Percentiles rank a stretch among this genome's conserved stretches.
phyloP scores from a whole-genome alignment of 1,140 invertebrate genomes.

The Capitella teleta region DNA sequence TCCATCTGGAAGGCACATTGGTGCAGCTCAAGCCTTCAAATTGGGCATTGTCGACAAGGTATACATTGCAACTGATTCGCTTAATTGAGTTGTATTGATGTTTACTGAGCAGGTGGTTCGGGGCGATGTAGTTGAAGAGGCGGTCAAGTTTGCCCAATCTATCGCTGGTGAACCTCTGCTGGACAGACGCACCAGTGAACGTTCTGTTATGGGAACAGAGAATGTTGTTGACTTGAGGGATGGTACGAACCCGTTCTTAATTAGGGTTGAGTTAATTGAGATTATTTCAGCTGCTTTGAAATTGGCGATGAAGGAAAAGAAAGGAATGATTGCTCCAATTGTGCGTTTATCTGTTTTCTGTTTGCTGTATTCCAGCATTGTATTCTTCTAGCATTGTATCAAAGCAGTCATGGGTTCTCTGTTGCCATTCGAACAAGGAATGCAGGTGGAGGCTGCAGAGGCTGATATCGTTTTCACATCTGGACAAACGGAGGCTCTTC shows the following conservation, averaged over 20 bases:
- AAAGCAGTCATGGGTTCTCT: conserved; percentile 23
- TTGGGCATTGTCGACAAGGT: conserved; percentile 34
- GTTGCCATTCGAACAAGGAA: conserved; percentile 19
- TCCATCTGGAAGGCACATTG: conserved; percentile 22
- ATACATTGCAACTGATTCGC: too few species aligned
- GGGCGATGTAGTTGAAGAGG: too few species aligned
- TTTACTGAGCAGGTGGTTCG: too few species aligned
- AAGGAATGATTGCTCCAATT: conserved; percentile 27
- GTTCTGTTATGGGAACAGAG: too few species aligned
- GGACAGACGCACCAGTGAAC: too few species aligned
- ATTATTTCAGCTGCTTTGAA: conserved; percentile 20
- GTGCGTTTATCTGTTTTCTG: conserved; percentile 17
- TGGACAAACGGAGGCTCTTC: conserved; percentile 23
- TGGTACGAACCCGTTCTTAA: too few species aligned
- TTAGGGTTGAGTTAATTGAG: too few species aligned
- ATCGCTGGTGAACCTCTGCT: too few species aligned
- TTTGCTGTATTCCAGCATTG: too few species aligned
- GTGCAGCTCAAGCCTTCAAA: conserved; percentile 20
- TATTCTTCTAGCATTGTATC: conserved; percentile 19
- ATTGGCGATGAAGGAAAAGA: conserved; percentile 22
- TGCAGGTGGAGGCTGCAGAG: conserved; percentile 15
- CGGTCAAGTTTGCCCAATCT: too few species aligned
- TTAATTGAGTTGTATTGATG: too few species aligned
- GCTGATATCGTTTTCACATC: conserved; percentile 19
- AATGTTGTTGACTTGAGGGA: too few species aligned